Evolutionary conservation across 2,113 vertebrate species (phyloP).

Genomic region (Emydura subglobosa): DNA sequence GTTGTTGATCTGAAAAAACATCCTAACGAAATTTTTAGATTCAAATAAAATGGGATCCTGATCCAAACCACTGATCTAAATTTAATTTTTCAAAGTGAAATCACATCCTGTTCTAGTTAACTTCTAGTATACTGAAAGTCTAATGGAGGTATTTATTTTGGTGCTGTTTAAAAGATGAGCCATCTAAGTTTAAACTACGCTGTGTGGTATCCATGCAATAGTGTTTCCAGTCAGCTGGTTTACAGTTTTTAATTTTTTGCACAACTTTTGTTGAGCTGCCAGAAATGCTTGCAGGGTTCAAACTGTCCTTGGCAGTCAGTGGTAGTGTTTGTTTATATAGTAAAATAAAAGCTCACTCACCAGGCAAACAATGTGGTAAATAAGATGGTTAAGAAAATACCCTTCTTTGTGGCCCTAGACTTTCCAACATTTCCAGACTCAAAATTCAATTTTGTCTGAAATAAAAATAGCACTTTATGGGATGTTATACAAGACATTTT

Average conservation of each 20-base stretch:
- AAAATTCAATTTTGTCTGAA: neutral
- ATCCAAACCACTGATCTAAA: neutral
- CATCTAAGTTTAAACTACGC: neutral
- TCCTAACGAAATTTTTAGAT: fast-evolving
- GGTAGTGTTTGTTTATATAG: fast-evolving
- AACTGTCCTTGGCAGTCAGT: neutral
- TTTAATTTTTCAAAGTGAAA: fast-evolving
- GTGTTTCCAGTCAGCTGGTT: neutral
- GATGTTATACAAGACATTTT: fast-evolving
- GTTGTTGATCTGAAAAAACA: no score
- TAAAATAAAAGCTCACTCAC: fast-evolving
- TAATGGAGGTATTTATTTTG: neutral
- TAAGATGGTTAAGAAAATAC: neutral
- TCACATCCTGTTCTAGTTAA: neutral
- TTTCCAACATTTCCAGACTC: neutral
- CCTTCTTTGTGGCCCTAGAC: neutral
- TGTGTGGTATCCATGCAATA: neutral
- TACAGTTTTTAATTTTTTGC: neutral
- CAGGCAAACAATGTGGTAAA: neutral
- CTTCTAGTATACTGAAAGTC: neutral
- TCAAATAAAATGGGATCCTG: neutral
- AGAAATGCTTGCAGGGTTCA: neutral
- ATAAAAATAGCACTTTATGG: neutral
- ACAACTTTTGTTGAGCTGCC: neutral
- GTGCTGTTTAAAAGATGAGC: neutral